Conservation (phyloP, 1,140 invertebrate species). For the Nebria ingens region DNA sequence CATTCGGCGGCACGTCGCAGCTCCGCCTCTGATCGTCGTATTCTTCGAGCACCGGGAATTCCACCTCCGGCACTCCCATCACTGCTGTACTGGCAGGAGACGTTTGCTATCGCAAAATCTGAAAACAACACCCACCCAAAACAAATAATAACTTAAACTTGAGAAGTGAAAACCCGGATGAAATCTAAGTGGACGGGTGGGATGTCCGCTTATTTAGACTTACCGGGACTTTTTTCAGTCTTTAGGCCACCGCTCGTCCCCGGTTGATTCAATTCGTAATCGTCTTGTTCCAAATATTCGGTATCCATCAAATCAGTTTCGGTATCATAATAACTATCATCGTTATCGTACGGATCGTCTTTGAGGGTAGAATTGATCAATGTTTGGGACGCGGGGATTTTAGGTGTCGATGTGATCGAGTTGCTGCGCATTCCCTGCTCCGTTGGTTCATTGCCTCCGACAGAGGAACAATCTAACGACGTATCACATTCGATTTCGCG, state of each 20-base stretch:
- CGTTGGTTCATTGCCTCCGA: background rate
- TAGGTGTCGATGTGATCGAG: background rate
- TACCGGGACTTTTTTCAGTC: background rate
- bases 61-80: constrained; percentile 30
- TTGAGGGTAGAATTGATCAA: constrained; percentile 18
- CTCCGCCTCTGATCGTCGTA: constrained; percentile 60
- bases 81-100: constrained; percentile 46
- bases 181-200: too few relatives aligned
- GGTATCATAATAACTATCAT: constrained; percentile 31
- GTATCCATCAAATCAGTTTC: constrained; percentile 31
- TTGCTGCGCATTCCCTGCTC: background rate
- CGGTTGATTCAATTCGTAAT: background rate
- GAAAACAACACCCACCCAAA: background rate
- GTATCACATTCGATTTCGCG: too few relatives aligned
- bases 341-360: constrained; percentile 23
- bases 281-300: constrained; percentile 30
- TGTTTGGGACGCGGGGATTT: background rate
- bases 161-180: too few relatives aligned
- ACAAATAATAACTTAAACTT: too few relatives aligned
- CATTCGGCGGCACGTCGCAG: constrained; percentile 66
- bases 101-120: constrained; percentile 48
- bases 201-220: background rate
- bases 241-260: background rate
- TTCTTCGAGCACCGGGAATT: constrained; percentile 34
- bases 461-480: background rate